Evolutionary conservation across 2,113 vertebrate genomes (phyloP).

Genomic region (Lathamus discolor): DNA sequence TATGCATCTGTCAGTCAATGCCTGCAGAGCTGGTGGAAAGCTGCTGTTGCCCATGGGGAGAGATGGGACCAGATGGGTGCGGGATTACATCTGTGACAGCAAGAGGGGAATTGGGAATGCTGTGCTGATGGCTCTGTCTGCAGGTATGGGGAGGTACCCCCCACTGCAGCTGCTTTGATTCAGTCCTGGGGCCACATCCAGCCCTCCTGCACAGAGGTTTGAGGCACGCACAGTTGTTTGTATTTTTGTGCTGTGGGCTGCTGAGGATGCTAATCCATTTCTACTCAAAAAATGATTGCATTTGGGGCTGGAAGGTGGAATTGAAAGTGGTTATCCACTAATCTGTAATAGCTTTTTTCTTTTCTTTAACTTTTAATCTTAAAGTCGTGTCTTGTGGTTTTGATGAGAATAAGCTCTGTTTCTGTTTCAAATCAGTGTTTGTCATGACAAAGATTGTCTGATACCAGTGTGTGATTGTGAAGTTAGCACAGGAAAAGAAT

Average conservation of each 20-base stretch:
- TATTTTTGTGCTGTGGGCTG: neutral
- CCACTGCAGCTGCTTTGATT: rapidly evolving
- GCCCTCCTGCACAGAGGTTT: neutral
- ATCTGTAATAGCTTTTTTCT: neutral
- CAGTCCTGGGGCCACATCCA: rapidly evolving
- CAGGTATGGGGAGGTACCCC: rapidly evolving
- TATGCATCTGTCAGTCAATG: conserved; percentile 1
- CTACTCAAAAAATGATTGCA: neutral
- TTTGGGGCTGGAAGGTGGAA: neutral
- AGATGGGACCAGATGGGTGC: neutral
- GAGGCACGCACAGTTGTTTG: neutral
- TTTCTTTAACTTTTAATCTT: neutral
- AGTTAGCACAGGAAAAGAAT: neutral
- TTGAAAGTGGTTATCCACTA: neutral
- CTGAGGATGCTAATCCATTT: neutral
- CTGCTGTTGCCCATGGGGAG: neutral
- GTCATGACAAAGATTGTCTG: neutral
- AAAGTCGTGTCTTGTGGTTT: rapidly evolving
- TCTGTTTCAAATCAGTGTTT: neutral
- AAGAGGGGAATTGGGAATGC: neutral
- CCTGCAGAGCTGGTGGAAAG: neutral
- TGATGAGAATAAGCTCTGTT: neutral
- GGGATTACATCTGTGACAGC: neutral
- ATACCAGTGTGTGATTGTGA: neutral
- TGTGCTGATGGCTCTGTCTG: neutral